Evolutionary conservation across 2,888 invertebrate species (phyloP).

Genomic region (Eurytoma adleriae): DNA sequence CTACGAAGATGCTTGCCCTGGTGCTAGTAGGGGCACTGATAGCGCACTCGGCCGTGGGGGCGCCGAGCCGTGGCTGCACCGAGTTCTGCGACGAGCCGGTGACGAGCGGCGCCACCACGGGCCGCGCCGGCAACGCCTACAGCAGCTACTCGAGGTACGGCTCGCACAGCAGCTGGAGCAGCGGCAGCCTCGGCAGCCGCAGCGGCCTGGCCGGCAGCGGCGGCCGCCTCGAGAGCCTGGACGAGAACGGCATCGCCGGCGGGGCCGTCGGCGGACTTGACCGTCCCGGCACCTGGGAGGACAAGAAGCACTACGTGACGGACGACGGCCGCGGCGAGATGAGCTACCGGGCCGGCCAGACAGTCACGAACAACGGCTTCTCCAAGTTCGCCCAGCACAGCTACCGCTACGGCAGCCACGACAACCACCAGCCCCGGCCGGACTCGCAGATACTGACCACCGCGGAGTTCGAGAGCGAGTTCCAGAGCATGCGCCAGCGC

Average conservation of each 20-base stretch:
- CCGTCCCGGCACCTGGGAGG: conserved; percentile 69
- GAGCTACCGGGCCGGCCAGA: conserved; percentile 66
- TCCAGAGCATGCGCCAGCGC: conserved; percentile 41
- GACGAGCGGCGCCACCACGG: not conserved
- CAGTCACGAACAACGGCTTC: conserved; percentile 55
- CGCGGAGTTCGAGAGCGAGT: conserved; percentile 43
- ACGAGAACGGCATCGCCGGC: conserved; percentile 39
- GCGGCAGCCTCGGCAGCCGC: not conserved
- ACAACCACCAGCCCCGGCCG: conserved; percentile 17
- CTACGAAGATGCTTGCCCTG: conserved; percentile 21
- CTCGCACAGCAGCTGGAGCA: not conserved
- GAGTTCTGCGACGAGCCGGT: conserved; percentile 33
- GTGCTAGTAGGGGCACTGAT: conserved; percentile 59
- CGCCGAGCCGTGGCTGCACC: conserved; percentile 28
- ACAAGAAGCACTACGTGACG: conserved; percentile 66
- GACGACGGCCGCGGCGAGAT: conserved; percentile 66
- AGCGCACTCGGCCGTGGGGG: conserved; percentile 36
- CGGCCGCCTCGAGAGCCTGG: conserved; percentile 51
- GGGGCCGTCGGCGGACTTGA: conserved; percentile 35
- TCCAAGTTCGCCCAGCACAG: conserved; percentile 50
- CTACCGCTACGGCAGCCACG: conserved; percentile 49
- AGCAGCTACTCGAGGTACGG: conserved; percentile 36
- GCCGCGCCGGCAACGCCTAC: conserved; percentile 8
- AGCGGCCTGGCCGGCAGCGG: conserved; percentile 10
- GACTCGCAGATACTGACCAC: conserved; percentile 46